Base-by-base conservation (phyloP, 2,797 vertebrate genomes). In the Pangasius krempfi region DNA sequence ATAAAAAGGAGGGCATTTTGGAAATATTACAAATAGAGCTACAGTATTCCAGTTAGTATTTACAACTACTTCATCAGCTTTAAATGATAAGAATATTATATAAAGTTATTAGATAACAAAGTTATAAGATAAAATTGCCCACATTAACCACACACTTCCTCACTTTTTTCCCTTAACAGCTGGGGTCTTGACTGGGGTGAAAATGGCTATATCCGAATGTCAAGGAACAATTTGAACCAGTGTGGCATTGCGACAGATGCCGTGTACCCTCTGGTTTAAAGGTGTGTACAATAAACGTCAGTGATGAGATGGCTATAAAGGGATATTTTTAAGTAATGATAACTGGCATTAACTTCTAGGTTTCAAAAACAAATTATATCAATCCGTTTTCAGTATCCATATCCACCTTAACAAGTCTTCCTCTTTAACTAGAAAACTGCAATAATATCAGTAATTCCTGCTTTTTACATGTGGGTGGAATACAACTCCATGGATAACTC, bases 1-100 rank as follows among this genome's bases (percentile, higher is more conserved):
- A 52, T 52, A 9, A 10, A 52, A n/a, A n/a, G n/a, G 50, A 52
- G 12, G 9, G 50, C 12, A 52, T 52, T 52, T 52, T 52, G 50
- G 50, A 84, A 72, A 72, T 56, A 56, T 62, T 25, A 62, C 1
- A 62, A 62, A 62, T 62, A 14, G 4, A 8, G 2, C 7, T 62
- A 62, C 27, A 10, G 27, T 22, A 25, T 60, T 60, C 58, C 58
- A 60, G 22, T 20, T 60, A 60, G 1, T 60, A 60, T 22, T 60
- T 25, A 60, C 7, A 60, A n/a, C 27, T 12, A 37, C 16, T 70
- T 66, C 12, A 30, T 70, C 95, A 96, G 13, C 9, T 79, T n/a
- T n/a, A 78, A 27, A 9, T 78, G 10, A 52, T 78, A 25, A 37
- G 5, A 37, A 37, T 37, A 30, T 37, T 30, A 33, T 60, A 60